phyloP scores from a whole-genome alignment of 1,140 invertebrate species.

The Adoxophyes honmai region DNA sequence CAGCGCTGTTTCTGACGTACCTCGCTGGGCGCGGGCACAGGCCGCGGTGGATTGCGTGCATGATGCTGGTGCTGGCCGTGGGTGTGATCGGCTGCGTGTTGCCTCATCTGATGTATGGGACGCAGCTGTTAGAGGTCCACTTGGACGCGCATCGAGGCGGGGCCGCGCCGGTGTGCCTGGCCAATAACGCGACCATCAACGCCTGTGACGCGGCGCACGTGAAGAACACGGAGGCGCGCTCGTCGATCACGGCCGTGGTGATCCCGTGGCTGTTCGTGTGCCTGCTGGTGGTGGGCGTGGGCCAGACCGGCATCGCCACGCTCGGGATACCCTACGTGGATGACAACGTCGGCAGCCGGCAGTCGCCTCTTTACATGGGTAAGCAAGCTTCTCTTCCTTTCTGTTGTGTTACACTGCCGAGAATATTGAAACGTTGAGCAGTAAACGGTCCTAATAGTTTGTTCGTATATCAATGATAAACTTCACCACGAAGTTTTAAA shows the following conservation, averaged over 20 bases:
- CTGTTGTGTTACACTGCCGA: too few species aligned
- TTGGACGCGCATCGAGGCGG: constrained; percentile 77
- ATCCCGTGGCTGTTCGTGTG: constrained; percentile 92
- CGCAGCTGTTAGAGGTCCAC: constrained; percentile 83
- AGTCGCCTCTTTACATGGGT: constrained; percentile 96
- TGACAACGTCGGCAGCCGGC: constrained; percentile 93
- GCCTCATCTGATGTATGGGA: constrained; percentile 89
- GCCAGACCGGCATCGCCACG: constrained; percentile 94
- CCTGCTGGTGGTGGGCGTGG: constrained; percentile 92
- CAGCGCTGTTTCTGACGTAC: constrained; percentile 93
- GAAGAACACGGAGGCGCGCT: constrained; percentile 77
- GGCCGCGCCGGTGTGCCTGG: constrained; percentile 48
- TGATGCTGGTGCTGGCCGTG: constrained; percentile 93
- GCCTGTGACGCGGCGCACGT: constrained; percentile 54
- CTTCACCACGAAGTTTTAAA: too few species aligned
- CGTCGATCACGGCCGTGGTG: constrained; percentile 87
- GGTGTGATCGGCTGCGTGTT: constrained; percentile 92
- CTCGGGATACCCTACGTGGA: constrained; percentile 96
- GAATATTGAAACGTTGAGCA: too few species aligned
- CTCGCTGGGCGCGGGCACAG: constrained; percentile 95
- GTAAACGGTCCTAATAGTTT: too few species aligned
- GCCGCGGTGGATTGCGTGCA: constrained; percentile 97
- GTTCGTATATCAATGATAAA: too few species aligned
- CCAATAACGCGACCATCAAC: constrained; percentile 38
- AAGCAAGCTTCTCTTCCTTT: too few species aligned